Percentiles rank a stretch among this genome's conserved stretches.
Conservation (phyloP, 2,113 vertebrate genomes). For the Nerophis lumbriciformis region DNA sequence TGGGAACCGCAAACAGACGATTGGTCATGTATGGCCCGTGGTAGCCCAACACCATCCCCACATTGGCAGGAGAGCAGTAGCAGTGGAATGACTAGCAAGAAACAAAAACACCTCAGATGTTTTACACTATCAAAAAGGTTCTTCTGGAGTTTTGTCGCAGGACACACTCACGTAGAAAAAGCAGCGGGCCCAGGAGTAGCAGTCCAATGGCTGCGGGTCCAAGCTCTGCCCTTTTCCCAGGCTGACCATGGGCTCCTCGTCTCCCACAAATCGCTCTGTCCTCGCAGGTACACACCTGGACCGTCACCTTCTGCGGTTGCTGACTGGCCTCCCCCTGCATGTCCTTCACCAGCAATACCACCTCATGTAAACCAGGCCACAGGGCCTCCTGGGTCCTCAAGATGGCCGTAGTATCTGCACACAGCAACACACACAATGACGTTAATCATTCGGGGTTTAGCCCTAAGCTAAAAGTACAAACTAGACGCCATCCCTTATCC, state of each 20-base stretch:
- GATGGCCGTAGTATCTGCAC: slow-evolving; percentile 61
- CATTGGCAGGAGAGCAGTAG: slow-evolving; percentile 71
- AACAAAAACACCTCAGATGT: not conserved
- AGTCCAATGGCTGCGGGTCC: slow-evolving; percentile 76
- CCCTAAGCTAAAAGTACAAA: not conserved
- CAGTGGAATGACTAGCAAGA: slow-evolving; percentile 76
- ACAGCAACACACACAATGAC: slow-evolving; percentile 3
- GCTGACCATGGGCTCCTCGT: rapidly evolving
- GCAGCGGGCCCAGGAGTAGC: slow-evolving; percentile 75
- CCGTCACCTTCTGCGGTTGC: slow-evolving; percentile 51
- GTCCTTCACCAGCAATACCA: slow-evolving; percentile 59
- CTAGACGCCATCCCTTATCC: slow-evolving; percentile 63
- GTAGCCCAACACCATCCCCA: slow-evolving; percentile 33
- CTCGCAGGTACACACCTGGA: slow-evolving; percentile 65
- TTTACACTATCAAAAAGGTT: too few species aligned
- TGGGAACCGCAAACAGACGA: slow-evolving; percentile 73
- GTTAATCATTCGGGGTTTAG: not conserved
- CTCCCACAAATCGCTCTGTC: slow-evolving; percentile 30
- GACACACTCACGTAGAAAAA: slow-evolving; percentile 76
- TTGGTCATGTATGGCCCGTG: slow-evolving; percentile 58
- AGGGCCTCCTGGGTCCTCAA: slow-evolving; percentile 30
- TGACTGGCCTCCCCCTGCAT: slow-evolving; percentile 53
- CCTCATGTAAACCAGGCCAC: slow-evolving; percentile 52
- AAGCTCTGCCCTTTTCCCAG: slow-evolving; percentile 34
- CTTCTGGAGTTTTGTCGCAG: not conserved